Percentiles rank a stretch among this genome's conserved stretches.
These are phyloP conservation scores for Drosophila equinoxialis DNA, from an alignment of 1,140 invertebrate genomes.

Conservation along the genomic window DNA sequence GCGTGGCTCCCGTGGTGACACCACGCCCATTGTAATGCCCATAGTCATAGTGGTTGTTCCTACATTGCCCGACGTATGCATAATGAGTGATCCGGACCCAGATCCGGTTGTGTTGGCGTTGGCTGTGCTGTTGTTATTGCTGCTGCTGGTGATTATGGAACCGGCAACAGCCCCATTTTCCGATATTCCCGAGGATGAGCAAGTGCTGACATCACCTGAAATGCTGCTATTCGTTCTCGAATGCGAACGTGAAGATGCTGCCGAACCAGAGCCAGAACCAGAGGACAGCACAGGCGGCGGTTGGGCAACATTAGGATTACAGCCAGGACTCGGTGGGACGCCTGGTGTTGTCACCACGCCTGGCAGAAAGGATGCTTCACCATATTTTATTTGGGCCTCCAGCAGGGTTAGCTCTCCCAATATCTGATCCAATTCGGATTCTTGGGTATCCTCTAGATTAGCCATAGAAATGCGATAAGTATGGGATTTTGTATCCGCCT, in stretches of 20 bases:
- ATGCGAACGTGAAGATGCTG: conserved; percentile 83
- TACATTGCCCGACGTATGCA: not conserved
- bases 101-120: not conserved
- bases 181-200: conserved; percentile 76
- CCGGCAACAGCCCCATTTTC: conserved; percentile 61
- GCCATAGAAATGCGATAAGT: conserved; percentile 95
- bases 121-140: not conserved
- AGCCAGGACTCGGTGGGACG: no score
- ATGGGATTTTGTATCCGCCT: conserved; percentile 56
- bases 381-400: conserved; percentile 84
- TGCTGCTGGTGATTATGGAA: not conserved
- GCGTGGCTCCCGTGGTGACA: conserved; percentile 84
- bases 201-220: conserved; percentile 79
- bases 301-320: conserved; percentile 37
- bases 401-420: conserved; percentile 96
- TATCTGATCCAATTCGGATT: conserved; percentile 97
- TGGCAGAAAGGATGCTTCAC: conserved; percentile 78
- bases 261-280: conserved; percentile 27
- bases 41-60: conserved; percentile 45
- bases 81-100: not conserved
- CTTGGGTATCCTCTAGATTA: conserved; percentile 96
- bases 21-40: conserved; percentile 67
- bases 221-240: conserved; percentile 84
- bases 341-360: conserved; percentile 31
- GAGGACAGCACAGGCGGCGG: no score